Evolutionary conservation across 2,113 vertebrate genomes (phyloP), one percentile per base, ranked within the genome.

Genomic region (Sardina pilchardus): DNA sequence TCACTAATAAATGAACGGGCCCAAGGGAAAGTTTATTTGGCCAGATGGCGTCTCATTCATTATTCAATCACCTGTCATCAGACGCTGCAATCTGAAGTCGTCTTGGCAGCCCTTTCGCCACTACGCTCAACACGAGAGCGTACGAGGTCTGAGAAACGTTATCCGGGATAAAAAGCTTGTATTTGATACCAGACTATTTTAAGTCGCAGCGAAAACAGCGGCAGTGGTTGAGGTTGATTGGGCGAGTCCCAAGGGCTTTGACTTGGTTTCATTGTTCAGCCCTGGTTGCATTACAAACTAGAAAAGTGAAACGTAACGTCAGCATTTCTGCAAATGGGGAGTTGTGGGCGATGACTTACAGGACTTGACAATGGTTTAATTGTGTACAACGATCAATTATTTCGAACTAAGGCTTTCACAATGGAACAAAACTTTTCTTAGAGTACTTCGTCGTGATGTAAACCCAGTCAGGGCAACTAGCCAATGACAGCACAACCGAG

Each of bases 1-100:
- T 82, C 63, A 86, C 86, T 63, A 85, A 82, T 85, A 88, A 82
- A 78, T 78, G 81, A 82, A 82, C 83, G 82, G 87, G 82, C 84
- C 84, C 84, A 86, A 75, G 48, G 89, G 85, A 88, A 88, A 88
- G 86, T 89, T 88, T 88, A 85, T 88, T 87, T 88, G 87, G 82
- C 71, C 83, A 85, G 87, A 87, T 87, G 84, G 84, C 84, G 82
- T 82, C 43, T 82, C 84, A 82, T 85, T 81, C 47, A 88, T 90
- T 88, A 90, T 90, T 90, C 81, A 90, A 84, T 84, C 83, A 87
- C 81, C 81, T 87, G 87, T 21, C 85, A 88, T 71, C 19, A 80
- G 84, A 88, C 63, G 83, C 82, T 78, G 83, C 71, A 87, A 84
- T 84, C 53, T 87, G 86, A 87, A 56, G 71, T 78, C 71, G 71